Base-by-base conservation (phyloP, 2,113 vertebrate genomes). In the Ophiodon elongatus region DNA sequence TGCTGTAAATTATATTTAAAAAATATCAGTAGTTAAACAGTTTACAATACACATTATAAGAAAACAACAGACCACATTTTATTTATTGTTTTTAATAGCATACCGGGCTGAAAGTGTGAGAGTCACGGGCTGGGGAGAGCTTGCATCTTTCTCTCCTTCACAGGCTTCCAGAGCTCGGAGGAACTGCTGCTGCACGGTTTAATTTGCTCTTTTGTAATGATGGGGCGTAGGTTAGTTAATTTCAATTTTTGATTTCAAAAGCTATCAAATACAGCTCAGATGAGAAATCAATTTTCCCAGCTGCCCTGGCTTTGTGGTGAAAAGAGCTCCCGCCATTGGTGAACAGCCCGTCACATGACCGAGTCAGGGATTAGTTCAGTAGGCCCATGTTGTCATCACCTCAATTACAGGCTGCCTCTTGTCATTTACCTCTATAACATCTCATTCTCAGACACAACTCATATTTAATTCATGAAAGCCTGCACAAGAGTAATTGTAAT, bases 261-360 rank as follows among this genome's bases (percentile, higher is more conserved):
- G 98, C 98, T 98, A 99, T 99, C 98, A 99, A 99, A 99, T 97
- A 99, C 96, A 96, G 96, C 98, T 98, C 97, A 97, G 97, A 99
- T 98, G 98, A 99, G 96, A 99, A 99, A 99, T 99, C 98, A 99
- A 99, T 99, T 99, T 99, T 98, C 98, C 99, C 97, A 98, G 98
- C 97, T 98, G 97, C 97, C 95, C 97, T 94, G 96, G 97, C 97
- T 98, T 97, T 98, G 97, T 97, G 96, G 96, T 85, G 76, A 83
- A 93, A 95, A 95, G 89, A 91, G 89, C 85, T 84, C 73, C 76
- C 80, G 86, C 94, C 95, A 99, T 98, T 99, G 98, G 98, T 79
- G 87, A 90, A 91, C 79, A 90, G 90, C 23, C 80, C 64, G 92
- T 94, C 98, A 99, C 90, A 95, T 99, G 98, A 96, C 95, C 84